phyloP scores from a whole-genome alignment of 2,113 vertebrate species.

The human (Homo sapiens) region GRCh38 chr3:51399001-51399500 shows the following conservation, averaged over 20 bases:
- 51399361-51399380: neutral
- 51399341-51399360: neutral
- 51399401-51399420: neutral
- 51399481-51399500: neutral
- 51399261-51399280: neutral
- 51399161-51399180: neutral
- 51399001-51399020: constrained; percentile 4
- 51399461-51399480: neutral
- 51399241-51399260: neutral
- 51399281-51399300: neutral
- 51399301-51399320: neutral
- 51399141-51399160: neutral
- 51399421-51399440: neutral
- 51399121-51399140: neutral
- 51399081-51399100: neutral
- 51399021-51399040: constrained; percentile 20
- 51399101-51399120: neutral
- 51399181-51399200: neutral
- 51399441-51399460: neutral
- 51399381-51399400: neutral
- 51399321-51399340: neutral
- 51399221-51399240: neutral
- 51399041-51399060: neutral
- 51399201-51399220: neutral
- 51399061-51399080: constrained; percentile 13